These are phyloP conservation scores for Piscicola geometra DNA, from an alignment of 2,888 invertebrate genomes.

Conservation along the genomic window DNA sequence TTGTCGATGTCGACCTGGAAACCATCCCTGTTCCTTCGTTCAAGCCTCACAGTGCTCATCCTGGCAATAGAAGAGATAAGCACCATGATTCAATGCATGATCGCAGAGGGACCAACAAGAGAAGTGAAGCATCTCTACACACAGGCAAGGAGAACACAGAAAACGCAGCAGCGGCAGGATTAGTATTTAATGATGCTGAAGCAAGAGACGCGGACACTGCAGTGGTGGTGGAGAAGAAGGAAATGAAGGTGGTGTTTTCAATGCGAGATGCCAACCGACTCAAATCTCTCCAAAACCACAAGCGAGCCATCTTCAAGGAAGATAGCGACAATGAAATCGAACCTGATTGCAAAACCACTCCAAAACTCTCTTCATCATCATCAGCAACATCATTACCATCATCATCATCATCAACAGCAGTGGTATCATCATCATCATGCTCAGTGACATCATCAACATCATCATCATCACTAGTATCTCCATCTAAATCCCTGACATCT, in stretches of 20 bases:
- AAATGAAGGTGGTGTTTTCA: constrained; percentile 24
- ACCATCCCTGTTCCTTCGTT: background rate
- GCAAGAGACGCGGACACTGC: too few species aligned
- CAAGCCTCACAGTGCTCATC: too few species aligned
- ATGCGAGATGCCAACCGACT: constrained; percentile 25
- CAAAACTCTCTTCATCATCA: background rate
- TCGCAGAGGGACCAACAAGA: too few species aligned
- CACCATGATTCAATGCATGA: too few species aligned
- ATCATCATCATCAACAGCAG: background rate
- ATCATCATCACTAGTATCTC: constrained; percentile 7
- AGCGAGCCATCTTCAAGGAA: constrained; percentile 28
- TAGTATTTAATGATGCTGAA: too few species aligned
- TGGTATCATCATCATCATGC: background rate
- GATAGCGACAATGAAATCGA: constrained; percentile 15
- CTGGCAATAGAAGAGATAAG: too few species aligned
- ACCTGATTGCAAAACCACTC: background rate
- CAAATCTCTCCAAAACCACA: background rate
- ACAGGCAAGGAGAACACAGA: too few species aligned
- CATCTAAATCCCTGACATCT: too few species aligned
- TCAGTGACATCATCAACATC: background rate
- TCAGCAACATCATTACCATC: constrained; percentile 4
- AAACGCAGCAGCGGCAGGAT: too few species aligned
- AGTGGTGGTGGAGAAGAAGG: background rate
- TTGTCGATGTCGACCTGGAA: background rate
- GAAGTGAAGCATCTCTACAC: too few species aligned